Evolutionary conservation across 2,113 vertebrate genomes (phyloP), one percentile per base, ranked within the genome.

Genomic region (Corapipo altera): DNA sequence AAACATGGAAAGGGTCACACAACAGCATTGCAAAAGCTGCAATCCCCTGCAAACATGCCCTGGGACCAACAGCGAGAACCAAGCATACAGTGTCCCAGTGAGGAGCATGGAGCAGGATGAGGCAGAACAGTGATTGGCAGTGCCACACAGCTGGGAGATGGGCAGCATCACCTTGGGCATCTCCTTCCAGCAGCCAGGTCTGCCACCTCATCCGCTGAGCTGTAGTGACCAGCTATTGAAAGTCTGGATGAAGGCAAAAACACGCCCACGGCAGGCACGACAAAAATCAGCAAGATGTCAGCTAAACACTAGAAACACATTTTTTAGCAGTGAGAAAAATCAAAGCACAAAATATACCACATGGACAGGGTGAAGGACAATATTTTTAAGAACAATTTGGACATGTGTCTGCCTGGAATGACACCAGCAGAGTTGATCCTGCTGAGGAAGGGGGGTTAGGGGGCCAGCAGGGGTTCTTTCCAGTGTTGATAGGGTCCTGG

Each of bases 41-140:
- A 0, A 28, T 57, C 41, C 32, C n/a, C 52, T 44, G 27, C 27
- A 70, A 82, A 75, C 0, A 0, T 14, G 11, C 22, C 62, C 48
- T 37, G 20, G 18, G 13, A 15, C 27, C 43, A 35, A 55, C 44
- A 80, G 59, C 1, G 2, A 82, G 44, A 70, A n/a, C 15, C 37
- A 30, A 72, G 8, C 1, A 1, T 15, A 30, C 26, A 26, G 23
- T 0, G 0, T 33, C 44, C 18, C 13, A 21, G 26, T 4, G 8
- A 54, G 5, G 46, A 80, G 6, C 9, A 8, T 1, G 1, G 52
- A 18, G 21, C 15, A 44, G 37, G 20, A 71, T 3, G 1, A 30
- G 16, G 22, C 8, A 26, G 37, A 28, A 44, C 15, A 15, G 35
- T 4, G 5, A 54, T 26, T 16, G 28, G 54, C 49, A 54, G 26